Percentiles rank a stretch among this genome's conserved stretches.
phyloP scores from a whole-genome alignment of 2,888 invertebrate species.

The Brachypalpus laphriformis region DNA sequence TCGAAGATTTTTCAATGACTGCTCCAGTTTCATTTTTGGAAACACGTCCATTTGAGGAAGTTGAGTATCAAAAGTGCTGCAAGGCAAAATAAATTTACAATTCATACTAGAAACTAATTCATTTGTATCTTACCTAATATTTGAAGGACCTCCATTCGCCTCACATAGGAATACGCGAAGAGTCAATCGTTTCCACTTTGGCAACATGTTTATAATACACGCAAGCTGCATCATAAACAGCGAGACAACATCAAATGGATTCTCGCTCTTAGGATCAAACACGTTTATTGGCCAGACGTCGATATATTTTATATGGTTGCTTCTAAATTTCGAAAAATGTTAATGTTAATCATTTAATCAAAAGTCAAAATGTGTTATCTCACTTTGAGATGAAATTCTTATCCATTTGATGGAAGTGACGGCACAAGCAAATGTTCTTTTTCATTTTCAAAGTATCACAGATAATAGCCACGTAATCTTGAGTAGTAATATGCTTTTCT shows the following conservation, averaged over 20 bases:
- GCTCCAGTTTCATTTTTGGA: constrained; percentile 84
- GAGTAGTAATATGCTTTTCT: constrained; percentile 83
- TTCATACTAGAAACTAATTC: background rate
- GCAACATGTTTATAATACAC: constrained; percentile 96
- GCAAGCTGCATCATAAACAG: constrained; percentile 98
- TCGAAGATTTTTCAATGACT: constrained; percentile 91
- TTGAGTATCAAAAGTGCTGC: constrained; percentile 80
- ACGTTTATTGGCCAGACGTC: constrained; percentile 99
- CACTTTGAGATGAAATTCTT: constrained; percentile 90
- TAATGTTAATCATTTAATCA: no score
- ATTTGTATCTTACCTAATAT: constrained; percentile 77
- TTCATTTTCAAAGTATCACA: constrained; percentile 94
- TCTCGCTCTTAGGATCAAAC: constrained; percentile 89
- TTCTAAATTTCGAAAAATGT: constrained; percentile 76
- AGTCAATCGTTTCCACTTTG: constrained; percentile 93
- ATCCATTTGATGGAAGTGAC: constrained; percentile 94
- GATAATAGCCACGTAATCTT: constrained; percentile 93
- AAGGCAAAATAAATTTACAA: constrained; percentile 6
- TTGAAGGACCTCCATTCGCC: constrained; percentile 78
- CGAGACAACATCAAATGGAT: constrained; percentile 94
- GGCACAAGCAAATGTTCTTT: constrained; percentile 96
- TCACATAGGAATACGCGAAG: constrained; percentile 94
- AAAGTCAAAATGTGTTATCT: constrained; percentile 77
- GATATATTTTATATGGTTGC: constrained; percentile 88
- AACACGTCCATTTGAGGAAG: constrained; percentile 79